Evolutionary conservation across 1,140 invertebrate species (phyloP).

Genomic region (Drosophila ficusphila): DNA sequence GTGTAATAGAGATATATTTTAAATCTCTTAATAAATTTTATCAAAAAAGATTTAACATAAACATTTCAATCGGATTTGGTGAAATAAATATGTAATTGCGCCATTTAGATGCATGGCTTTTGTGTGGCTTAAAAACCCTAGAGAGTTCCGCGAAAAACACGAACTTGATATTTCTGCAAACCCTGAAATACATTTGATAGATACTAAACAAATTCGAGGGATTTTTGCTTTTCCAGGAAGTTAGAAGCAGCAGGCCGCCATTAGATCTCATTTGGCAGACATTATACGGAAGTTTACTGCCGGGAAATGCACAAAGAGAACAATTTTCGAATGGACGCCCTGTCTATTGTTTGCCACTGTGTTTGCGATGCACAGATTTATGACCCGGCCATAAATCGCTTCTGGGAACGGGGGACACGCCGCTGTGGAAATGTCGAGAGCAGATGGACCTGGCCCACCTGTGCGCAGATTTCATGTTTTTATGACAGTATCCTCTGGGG

Average conservation of each 20-base stretch:
- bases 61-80: no score
- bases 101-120: no score
- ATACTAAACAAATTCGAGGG: no score
- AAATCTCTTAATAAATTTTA: no score
- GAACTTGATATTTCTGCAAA: no score
- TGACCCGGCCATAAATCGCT: slow-evolving; percentile 42
- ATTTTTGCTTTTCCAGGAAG: no score
- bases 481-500: slow-evolving; percentile 35
- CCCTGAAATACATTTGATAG: no score
- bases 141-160: no score
- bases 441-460: slow-evolving; percentile 25
- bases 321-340: slow-evolving; percentile 8
- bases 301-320: slow-evolving; percentile 45
- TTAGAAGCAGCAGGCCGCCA: neutral
- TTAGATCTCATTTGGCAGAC: slow-evolving; percentile 58
- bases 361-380: slow-evolving; percentile 58
- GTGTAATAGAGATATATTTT: no score
- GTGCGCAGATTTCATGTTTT: slow-evolving; percentile 25
- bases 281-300: slow-evolving; percentile 71
- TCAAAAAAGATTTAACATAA: no score
- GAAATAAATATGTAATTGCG: no score
- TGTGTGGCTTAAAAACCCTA: no score
- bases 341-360: slow-evolving; percentile 24
- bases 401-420: neutral
- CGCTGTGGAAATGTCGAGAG: neutral